Percentiles rank a stretch among this genome's conserved stretches.
Evolutionary conservation across 1,140 invertebrate species (phyloP).

Genomic region (Lutraria rhynchaena): DNA sequence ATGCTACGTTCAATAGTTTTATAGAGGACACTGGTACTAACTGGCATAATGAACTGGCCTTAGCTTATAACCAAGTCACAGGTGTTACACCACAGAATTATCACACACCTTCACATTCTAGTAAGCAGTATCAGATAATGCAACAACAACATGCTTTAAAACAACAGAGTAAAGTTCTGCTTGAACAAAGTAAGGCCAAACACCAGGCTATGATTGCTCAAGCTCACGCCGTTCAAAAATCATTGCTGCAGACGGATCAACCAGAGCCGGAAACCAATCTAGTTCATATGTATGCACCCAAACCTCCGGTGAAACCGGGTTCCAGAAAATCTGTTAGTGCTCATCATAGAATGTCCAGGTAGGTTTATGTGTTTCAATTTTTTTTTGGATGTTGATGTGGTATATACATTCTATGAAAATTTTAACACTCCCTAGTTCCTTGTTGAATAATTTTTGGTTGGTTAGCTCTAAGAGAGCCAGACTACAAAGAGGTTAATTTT

Average conservation of each 20-base stretch:
- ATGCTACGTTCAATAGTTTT: conserved; percentile 78
- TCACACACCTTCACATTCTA: conserved; percentile 70
- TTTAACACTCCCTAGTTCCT: no score
- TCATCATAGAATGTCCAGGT: conserved; percentile 74
- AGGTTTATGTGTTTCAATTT: no score
- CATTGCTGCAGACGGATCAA: conserved; percentile 35
- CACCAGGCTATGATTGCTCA: conserved; percentile 81
- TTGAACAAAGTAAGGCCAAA: conserved; percentile 80
- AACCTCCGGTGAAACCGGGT: conserved; percentile 72
- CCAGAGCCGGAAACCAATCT: conserved; percentile 40
- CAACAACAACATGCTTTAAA: conserved; percentile 72
- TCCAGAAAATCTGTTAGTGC: conserved; percentile 64
- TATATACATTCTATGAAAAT: no score
- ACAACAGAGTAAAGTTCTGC: conserved; percentile 68
- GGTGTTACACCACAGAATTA: conserved; percentile 74
- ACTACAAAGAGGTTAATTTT: no score
- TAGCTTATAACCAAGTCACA: conserved; percentile 75
- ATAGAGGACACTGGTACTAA: conserved; percentile 68
- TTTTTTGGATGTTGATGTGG: no score
- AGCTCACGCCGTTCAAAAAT: conserved; percentile 77
- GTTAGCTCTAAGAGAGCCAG: no score
- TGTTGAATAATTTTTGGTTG: no score
- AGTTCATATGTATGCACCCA: conserved; percentile 71
- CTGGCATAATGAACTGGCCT: conserved; percentile 72
- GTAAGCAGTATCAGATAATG: conserved; percentile 74